Base-by-base conservation (phyloP, 2,113 vertebrate genomes). In the Amazona vittata region DNA sequence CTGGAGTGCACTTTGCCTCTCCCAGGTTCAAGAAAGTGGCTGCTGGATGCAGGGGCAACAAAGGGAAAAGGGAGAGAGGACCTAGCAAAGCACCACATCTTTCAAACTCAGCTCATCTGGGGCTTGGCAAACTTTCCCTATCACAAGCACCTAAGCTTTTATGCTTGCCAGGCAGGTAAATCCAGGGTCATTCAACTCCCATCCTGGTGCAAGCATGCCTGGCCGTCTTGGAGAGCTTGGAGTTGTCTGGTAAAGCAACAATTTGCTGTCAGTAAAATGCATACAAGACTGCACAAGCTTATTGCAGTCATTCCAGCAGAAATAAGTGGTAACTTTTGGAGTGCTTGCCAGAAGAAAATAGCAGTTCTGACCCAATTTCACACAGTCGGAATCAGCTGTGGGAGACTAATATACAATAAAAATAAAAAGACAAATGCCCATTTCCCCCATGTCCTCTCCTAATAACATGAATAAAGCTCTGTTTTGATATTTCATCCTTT, bases 391-490 rank as follows among this genome's bases (percentile, higher is more conserved):
- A 71, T 73, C 89, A 86, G 71, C 78, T 83, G 86, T n/a, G 53
- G 88, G 90, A 95, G 71, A 87, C 79, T 69, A 77, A 81, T 73
- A 41, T 1, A 47, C 13, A 68, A 59, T 28, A 57, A 92, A 86
- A 95, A 74, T 41, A 76, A 86, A 94, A 82, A 88, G 84, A 91
- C 63, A n/a, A 76, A 88, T 47, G 76, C 88, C 83, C 91, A 19
- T 89, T 88, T 96, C 55, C 83, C 74, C 82, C 86, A 83, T 44
- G 79, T 90, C 86, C 86, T 96, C 82, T 95, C 86, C 90, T 75
- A 89, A 93, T 76, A 87, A 64, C 86, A 64, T 5, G n/a, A 92
- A 73, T 64, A 97, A 89, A 97, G 91, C 94, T 95, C 95, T 71
- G 89, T 24, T 88, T 75, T 28, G 83, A 74, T 33, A 49, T 37